These are phyloP conservation scores for Cephalopholis sonnerati DNA, from an alignment of 2,113 vertebrate species.

Conservation along the genomic window DNA sequence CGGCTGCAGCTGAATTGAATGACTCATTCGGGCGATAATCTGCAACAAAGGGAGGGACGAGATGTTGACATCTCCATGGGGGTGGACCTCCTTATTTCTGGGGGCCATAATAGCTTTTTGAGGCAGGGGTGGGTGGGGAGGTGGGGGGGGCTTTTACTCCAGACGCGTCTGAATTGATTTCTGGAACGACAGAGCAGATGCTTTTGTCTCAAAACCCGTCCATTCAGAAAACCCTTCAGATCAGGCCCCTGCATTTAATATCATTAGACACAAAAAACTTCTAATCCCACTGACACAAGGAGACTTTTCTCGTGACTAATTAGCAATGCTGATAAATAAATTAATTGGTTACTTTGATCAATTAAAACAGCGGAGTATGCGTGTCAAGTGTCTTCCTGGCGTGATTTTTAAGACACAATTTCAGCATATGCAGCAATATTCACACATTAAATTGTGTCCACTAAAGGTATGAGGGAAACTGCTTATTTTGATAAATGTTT, in stretches of 20 bases:
- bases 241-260: not conserved
- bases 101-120: slow-evolving; percentile 59
- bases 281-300: not conserved
- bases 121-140: slow-evolving; percentile 1
- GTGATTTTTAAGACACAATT: not conserved
- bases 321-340: not conserved
- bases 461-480: not conserved
- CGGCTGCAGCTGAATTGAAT: slow-evolving; percentile 58
- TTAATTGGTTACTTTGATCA: not conserved
- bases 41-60: slow-evolving; percentile 65
- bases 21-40: slow-evolving; percentile 65
- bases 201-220: slow-evolving; percentile 31
- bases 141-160: not conserved
- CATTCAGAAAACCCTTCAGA: slow-evolving; percentile 2
- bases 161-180: slow-evolving; percentile 71
- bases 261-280: not conserved
- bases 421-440: not conserved
- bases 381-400: not conserved
- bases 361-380: not conserved
- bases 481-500: not conserved
- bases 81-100: slow-evolving; percentile 48
- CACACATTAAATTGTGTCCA: not conserved
- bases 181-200: slow-evolving; percentile 51
- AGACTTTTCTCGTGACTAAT: not conserved
- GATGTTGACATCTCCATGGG: slow-evolving; percentile 67